Conservation (phyloP, 1,140 invertebrate genomes). For the Ostrea edulis region DNA sequence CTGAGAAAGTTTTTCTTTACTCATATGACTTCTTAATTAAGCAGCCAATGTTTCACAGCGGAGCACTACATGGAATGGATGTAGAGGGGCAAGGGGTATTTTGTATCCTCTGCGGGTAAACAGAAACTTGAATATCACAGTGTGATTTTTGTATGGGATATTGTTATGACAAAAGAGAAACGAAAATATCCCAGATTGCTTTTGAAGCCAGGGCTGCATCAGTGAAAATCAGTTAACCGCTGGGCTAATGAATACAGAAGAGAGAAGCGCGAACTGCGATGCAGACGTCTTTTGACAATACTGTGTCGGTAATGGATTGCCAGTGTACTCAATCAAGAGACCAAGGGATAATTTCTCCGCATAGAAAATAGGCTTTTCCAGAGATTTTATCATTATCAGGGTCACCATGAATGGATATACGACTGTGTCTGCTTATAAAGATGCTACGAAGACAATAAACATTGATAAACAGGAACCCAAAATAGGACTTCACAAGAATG, state of each 20-base stretch:
- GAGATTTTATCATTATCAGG: neutral
- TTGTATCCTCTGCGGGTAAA: constrained; percentile 18
- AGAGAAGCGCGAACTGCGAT: constrained; percentile 28
- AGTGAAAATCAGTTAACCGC: constrained; percentile 35
- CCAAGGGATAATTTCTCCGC: constrained; percentile 8
- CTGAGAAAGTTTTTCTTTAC: neutral
- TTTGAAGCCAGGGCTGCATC: constrained; percentile 23
- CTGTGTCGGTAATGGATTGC: constrained; percentile 16
- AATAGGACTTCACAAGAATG: neutral
- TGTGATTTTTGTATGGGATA: constrained; percentile 39
- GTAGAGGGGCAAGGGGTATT: neutral
- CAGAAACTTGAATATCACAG: constrained; percentile 40
- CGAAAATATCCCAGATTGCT: constrained; percentile 18
- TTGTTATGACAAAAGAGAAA: constrained; percentile 15
- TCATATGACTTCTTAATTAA: neutral
- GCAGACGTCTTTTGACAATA: constrained; percentile 32
- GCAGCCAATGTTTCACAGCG: neutral
- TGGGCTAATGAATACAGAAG: constrained; percentile 34
- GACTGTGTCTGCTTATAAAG: constrained; percentile 4
- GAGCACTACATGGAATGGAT: neutral
- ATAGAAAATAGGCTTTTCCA: neutral
- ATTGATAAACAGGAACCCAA: constrained; percentile 42
- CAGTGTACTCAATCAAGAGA: constrained; percentile 5
- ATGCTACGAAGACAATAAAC: constrained; percentile 10
- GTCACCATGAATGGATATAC: constrained; percentile 23